Conservation (phyloP, 1,140 invertebrate genomes). For the Dreissena rostriformis region DNA sequence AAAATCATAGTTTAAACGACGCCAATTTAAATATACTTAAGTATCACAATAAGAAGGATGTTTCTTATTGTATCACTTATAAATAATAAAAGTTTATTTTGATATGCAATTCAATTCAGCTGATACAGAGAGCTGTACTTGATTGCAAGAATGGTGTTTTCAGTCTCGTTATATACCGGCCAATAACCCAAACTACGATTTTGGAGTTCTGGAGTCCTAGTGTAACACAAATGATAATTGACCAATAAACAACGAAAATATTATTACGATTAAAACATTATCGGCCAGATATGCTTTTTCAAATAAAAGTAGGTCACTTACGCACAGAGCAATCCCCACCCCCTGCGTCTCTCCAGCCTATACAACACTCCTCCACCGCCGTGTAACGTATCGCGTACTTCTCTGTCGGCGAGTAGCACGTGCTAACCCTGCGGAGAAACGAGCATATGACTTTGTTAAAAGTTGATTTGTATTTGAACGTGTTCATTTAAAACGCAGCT, state of each 20-base stretch:
- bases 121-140: not conserved
- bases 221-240: not conserved
- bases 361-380: constrained; percentile 52
- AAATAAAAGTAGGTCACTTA: constrained; percentile 3
- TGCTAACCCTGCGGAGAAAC: constrained; percentile 39
- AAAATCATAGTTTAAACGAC: not conserved
- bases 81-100: not conserved
- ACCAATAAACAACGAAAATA: not conserved
- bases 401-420: constrained; percentile 47
- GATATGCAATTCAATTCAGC: not conserved
- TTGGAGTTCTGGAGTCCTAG: not conserved
- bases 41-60: not conserved
- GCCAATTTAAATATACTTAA: not conserved
- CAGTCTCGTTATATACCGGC: not conserved
- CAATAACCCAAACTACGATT: not conserved
- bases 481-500: no score
- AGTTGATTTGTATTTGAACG: no score
- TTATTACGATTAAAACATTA: not conserved
- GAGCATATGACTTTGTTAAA: not conserved
- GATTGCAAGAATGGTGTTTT: not conserved
- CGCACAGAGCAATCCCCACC: constrained; percentile 40
- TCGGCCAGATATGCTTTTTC: not conserved
- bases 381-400: constrained; percentile 45
- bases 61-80: no score
- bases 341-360: constrained; percentile 48